Percentiles rank a stretch among this genome's conserved stretches.
phyloP scores from a whole-genome alignment of 2,797 vertebrate genomes.

The Hyperoplus lanceolatus region DNA sequence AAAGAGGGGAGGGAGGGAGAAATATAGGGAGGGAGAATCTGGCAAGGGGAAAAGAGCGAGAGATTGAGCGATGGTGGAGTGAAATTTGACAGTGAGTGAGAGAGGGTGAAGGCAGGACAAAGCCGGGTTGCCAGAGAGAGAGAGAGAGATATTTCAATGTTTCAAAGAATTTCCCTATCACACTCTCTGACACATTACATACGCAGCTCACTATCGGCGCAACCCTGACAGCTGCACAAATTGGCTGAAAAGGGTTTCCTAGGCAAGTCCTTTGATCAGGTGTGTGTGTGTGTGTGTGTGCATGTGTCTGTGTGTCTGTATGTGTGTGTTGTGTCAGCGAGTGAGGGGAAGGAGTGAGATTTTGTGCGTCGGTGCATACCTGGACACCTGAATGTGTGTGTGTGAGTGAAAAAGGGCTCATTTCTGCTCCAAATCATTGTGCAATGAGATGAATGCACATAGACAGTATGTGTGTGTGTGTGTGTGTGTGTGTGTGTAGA shows the following conservation, averaged over 20 bases:
- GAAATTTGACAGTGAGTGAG: conserved; percentile 58
- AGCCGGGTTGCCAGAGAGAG: conserved; percentile 32
- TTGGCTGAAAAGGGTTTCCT: conserved; percentile 84
- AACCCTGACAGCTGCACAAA: conserved; percentile 86
- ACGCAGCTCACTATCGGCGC: conserved; percentile 78
- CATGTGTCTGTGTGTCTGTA: conserved; percentile 53
- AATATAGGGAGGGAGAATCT: conserved; percentile 29
- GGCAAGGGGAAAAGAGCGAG: conserved; percentile 61
- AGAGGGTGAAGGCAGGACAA: conserved; percentile 22
- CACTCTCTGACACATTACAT: conserved; percentile 82
- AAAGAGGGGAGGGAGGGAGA: conserved; percentile 21
- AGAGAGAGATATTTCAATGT: conserved; percentile 73
- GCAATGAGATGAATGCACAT: conserved; percentile 39
- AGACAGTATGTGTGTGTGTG: conserved; percentile 15
- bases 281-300: conserved; percentile 54
- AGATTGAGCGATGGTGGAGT: conserved; percentile 54
- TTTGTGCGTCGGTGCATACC: conserved; percentile 45
- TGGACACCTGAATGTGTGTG: conserved; percentile 42
- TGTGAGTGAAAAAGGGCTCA: conserved; percentile 28
- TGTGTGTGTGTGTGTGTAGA: conserved; percentile 2
- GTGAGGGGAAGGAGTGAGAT: conserved; percentile 27
- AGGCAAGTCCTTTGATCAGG: conserved; percentile 79
- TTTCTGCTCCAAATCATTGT: conserved; percentile 44
- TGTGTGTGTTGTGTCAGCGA: conserved; percentile 53
- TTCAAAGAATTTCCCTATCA: conserved; percentile 86